A percentile compares a stretch with the other conserved stretches of the same genome.
Evolutionary conservation across 2,888 invertebrate species (phyloP).

Genomic region (Tolmerus cingulatus): DNA sequence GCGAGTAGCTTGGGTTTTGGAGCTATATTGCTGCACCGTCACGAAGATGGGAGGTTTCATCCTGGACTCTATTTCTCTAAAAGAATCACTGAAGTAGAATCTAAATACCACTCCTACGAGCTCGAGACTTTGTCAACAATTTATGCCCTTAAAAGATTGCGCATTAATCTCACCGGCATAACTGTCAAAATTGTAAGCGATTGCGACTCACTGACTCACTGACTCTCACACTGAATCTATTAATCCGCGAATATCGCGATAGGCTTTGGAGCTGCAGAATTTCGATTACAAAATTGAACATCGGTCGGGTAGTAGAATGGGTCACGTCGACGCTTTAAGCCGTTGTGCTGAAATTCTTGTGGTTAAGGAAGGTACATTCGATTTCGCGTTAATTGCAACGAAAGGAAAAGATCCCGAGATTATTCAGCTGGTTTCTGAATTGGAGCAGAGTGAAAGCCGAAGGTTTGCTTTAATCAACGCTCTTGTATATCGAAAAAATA

Average conservation of each 20-base stretch:
- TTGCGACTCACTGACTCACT: not conserved
- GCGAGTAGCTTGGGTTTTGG: constrained; percentile 52
- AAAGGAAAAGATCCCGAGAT: no score
- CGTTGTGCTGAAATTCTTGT: no score
- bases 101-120: not conserved
- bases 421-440: not conserved
- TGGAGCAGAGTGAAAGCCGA: not conserved
- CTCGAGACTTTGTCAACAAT: constrained; percentile 15
- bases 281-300: not conserved
- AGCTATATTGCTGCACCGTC: constrained; percentile 50
- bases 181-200: constrained; percentile 52
- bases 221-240: constrained; percentile 22
- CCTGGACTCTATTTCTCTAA: not conserved
- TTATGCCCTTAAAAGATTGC: constrained; percentile 52
- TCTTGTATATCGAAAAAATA: not conserved
- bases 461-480: not conserved
- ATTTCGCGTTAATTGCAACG: no score
- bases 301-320: no score
- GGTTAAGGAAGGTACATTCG: no score
- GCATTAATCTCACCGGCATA: constrained; percentile 51
- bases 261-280: not conserved
- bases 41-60: constrained; percentile 5
- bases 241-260: constrained; percentile 44
- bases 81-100: not conserved
- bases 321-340: no score